Evolutionary conservation across 2,797 vertebrate species (phyloP).

Genomic region (Channallabes apus): DNA sequence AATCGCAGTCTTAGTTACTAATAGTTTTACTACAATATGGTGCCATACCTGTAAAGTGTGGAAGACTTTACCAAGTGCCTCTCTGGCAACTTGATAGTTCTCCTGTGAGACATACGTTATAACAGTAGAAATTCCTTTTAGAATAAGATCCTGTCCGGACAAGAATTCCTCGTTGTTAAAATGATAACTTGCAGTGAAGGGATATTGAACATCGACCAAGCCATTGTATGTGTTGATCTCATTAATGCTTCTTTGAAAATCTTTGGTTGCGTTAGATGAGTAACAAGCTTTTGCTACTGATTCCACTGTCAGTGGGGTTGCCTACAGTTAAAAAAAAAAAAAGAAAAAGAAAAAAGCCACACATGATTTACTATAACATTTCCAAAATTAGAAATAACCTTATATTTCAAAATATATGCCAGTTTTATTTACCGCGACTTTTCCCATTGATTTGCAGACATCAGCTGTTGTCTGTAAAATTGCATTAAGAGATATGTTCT

Average conservation of each 20-base stretch:
- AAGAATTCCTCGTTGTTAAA: constrained; percentile 48
- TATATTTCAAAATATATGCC: neutral
- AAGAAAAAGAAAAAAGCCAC: neutral
- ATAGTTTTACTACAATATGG: neutral
- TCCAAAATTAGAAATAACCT: neutral
- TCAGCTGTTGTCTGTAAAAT: constrained; percentile 47
- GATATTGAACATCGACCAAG: neutral
- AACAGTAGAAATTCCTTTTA: constrained; percentile 23
- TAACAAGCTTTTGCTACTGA: constrained; percentile 40
- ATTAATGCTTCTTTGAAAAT: constrained; percentile 39
- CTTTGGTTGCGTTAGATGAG: constrained; percentile 26
- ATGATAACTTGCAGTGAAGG: constrained; percentile 4
- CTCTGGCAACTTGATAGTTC: constrained; percentile 61
- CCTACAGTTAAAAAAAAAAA: constrained; percentile 3
- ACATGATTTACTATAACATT: neutral
- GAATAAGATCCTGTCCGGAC: constrained; percentile 37
- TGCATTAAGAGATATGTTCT: constrained; percentile 38
- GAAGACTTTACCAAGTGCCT: constrained; percentile 62
- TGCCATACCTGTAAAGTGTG: constrained; percentile 72
- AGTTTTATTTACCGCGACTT: neutral
- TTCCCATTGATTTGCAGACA: constrained; percentile 38
- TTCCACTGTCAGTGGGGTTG: constrained; percentile 17
- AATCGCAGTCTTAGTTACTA: neutral
- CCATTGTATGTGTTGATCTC: constrained; percentile 16
- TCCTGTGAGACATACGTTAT: constrained; percentile 55